A percentile compares a stretch with the other conserved stretches of the same genome.
These are phyloP conservation scores for Platanista minor DNA, from an alignment of 2,113 vertebrate genomes.

Conservation along the genomic window DNA sequence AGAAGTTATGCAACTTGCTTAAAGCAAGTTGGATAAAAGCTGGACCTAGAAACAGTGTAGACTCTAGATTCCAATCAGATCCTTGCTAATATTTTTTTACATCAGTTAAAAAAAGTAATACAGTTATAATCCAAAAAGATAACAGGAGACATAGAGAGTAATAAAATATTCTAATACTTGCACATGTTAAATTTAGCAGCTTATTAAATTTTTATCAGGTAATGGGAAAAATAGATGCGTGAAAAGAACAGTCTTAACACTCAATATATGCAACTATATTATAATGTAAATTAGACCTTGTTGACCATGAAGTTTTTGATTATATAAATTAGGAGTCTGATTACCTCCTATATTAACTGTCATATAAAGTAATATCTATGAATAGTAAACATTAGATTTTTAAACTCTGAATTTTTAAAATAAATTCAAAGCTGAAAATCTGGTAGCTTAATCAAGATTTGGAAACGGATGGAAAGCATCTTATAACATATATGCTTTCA, in stretches of 20 bases:
- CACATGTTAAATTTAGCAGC: background rate
- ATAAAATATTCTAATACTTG: conserved; percentile 3
- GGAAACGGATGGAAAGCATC: background rate
- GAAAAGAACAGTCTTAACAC: background rate
- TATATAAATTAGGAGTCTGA: background rate
- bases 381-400: background rate
- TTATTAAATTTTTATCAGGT: background rate
- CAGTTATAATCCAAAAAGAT: background rate
- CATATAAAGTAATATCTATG: background rate
- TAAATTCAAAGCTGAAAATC: background rate
- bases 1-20: background rate
- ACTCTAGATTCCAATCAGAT: background rate
- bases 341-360: background rate
- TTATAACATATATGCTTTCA: background rate
- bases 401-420: background rate
- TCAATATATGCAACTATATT: background rate
- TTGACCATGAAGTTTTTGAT: background rate
- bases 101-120: background rate
- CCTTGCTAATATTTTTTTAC: background rate
- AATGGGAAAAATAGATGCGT: background rate
- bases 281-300: background rate
- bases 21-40: background rate
- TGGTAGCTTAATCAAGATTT: background rate
- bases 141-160: background rate
- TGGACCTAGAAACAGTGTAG: background rate